A percentile compares a stretch with the other conserved stretches of the same genome.
Conservation (phyloP, 2,113 vertebrate genomes). For the Pachypanchax playfairii region DNA sequence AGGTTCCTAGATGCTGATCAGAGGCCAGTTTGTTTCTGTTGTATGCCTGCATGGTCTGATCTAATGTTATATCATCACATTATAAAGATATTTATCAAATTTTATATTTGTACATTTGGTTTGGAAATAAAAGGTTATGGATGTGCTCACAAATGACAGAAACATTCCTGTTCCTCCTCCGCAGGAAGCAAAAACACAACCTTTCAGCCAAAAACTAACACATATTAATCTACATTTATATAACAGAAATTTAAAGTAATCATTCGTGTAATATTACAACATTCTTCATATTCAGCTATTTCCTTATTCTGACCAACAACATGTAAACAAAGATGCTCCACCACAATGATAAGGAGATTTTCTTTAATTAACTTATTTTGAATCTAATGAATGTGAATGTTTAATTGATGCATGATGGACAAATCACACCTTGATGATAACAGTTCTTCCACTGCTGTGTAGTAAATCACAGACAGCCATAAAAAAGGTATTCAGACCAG, state of each 20-base stretch:
- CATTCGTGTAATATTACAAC: conserved; percentile 64
- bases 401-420: too few relatives aligned
- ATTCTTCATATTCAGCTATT: conserved; percentile 50
- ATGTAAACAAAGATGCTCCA: conserved; percentile 56
- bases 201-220: conserved; percentile 9
- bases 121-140: conserved; percentile 9
- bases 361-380: too few relatives aligned
- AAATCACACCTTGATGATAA: too few relatives aligned
- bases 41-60: conserved; percentile 18
- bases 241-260: too few relatives aligned
- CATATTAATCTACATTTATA: too few relatives aligned
- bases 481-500: too few relatives aligned
- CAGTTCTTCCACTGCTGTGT: too few relatives aligned
- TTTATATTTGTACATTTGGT: conserved; percentile 13
- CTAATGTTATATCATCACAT: conserved; percentile 29
- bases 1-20: conserved; percentile 40
- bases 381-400: too few relatives aligned
- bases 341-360: conserved; percentile 16
- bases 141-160: conserved; percentile 47
- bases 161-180: conserved; percentile 57
- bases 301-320: conserved; percentile 11
- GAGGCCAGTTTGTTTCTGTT: conserved; percentile 20
- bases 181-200: conserved; percentile 38
- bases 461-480: too few relatives aligned
- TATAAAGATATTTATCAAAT: conserved; percentile 18